Conservation (phyloP, 1,140 invertebrate species). For the Conus betulinus region DNA sequence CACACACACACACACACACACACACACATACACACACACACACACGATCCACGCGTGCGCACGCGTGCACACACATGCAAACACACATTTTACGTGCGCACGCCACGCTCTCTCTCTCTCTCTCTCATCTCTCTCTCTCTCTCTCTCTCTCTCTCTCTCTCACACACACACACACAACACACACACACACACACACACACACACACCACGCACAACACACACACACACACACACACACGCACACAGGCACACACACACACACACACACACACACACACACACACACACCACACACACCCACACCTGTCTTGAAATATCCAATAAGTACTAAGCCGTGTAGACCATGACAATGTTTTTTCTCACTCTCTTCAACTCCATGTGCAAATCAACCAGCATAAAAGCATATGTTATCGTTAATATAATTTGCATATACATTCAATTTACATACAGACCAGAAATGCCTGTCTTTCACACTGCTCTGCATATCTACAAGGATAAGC, state of each 20-base stretch:
- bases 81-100: background rate
- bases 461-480: no score
- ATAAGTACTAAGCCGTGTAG: no score
- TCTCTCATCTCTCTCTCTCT: background rate
- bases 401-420: background rate
- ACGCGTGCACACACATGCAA: no score
- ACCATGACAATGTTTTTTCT: no score
- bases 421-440: background rate
- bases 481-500: no score
- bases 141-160: background rate
- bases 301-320: no score
- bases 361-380: background rate
- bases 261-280: slow-evolving; percentile 11
- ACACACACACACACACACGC: background rate
- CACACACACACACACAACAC: background rate
- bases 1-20: background rate
- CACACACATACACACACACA: no score
- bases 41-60: no score
- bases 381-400: background rate
- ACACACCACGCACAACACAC: no score
- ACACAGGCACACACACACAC: background rate
- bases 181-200: no score
- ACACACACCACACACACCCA: background rate
- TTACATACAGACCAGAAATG: no score
- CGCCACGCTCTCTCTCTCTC: background rate